Percentiles rank a stretch among this genome's conserved stretches.
Evolutionary conservation across 2,113 vertebrate species (phyloP).

Genomic region (Aphelocoma coerulescens): DNA sequence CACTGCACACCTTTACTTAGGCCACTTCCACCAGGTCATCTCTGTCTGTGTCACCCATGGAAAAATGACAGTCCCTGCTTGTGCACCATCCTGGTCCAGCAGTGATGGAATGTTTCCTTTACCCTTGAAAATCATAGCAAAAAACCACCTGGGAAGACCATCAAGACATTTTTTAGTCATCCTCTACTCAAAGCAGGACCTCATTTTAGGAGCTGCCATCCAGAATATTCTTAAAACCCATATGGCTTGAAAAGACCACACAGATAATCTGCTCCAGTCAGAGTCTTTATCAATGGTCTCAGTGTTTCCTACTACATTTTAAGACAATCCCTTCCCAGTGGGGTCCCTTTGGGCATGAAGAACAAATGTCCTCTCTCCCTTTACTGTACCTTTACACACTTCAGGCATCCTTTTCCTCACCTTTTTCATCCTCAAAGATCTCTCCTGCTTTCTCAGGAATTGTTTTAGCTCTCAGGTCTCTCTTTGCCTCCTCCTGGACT

Average conservation of each 20-base stretch:
- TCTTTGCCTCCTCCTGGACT: not conserved
- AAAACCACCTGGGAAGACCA: not conserved
- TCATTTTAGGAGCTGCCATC: not conserved
- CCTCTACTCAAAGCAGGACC: not conserved
- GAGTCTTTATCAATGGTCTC: not conserved
- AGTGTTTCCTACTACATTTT: not conserved
- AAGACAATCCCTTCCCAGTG: not conserved
- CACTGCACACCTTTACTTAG: accelerated
- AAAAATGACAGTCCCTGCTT: too few species aligned
- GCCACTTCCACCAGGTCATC: not conserved
- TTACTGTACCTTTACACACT: not conserved
- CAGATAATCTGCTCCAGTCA: not conserved
- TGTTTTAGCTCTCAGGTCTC: not conserved
- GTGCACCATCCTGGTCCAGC: not conserved
- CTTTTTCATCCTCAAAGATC: not conserved
- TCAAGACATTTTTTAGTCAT: not conserved
- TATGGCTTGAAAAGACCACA: not conserved
- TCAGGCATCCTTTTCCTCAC: not conserved
- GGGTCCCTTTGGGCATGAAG: not conserved
- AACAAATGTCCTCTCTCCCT: not conserved
- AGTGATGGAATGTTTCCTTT: not conserved
- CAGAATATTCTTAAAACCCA: not conserved
- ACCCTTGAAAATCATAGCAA: not conserved
- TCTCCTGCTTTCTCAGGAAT: not conserved
- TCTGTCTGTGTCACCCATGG: accelerated